A percentile compares a stretch with the other conserved stretches of the same genome.
These are phyloP conservation scores for Menidia beryllina DNA, from an alignment of 2,113 vertebrate species.

Conservation along the genomic window DNA sequence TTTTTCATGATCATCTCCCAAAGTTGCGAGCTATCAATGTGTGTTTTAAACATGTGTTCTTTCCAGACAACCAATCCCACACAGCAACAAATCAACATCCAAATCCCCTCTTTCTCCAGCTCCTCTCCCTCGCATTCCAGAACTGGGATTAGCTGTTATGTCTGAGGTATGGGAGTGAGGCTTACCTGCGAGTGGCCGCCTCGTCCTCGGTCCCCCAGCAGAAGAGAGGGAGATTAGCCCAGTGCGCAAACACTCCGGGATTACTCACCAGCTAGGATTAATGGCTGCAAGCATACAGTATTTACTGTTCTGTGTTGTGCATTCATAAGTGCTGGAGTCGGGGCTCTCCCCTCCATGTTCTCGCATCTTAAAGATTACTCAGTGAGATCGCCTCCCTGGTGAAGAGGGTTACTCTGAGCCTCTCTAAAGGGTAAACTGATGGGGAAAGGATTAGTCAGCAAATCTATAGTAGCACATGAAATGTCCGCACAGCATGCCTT, in stretches of 20 bases:
- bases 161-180: conserved; percentile 53
- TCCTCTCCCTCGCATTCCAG: conserved; percentile 39
- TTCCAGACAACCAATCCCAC: conserved; percentile 19
- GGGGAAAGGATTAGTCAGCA: conserved; percentile 51
- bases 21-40: conserved; percentile 10
- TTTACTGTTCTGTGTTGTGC: conserved; percentile 44
- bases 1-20: no score
- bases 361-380: conserved; percentile 53
- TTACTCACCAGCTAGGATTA: conserved; percentile 72
- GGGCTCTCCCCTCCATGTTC: conserved; percentile 28
- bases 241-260: conserved; percentile 63
- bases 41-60: conserved; percentile 1
- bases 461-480: conserved; percentile 57
- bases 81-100: conserved; percentile 24
- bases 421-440: conserved; percentile 25
- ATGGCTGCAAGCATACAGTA: conserved; percentile 45
- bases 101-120: not conserved
- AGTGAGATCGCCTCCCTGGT: conserved; percentile 35
- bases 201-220: conserved; percentile 49
- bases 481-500: conserved; percentile 11
- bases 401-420: conserved; percentile 30
- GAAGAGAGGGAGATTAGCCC: conserved; percentile 62
- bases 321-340: conserved; percentile 36
- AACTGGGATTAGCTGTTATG: conserved; percentile 60
- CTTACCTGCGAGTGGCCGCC: conserved; percentile 63